Base-by-base conservation (phyloP, 1,140 invertebrate genomes). In the Halesus radiatus region DNA sequence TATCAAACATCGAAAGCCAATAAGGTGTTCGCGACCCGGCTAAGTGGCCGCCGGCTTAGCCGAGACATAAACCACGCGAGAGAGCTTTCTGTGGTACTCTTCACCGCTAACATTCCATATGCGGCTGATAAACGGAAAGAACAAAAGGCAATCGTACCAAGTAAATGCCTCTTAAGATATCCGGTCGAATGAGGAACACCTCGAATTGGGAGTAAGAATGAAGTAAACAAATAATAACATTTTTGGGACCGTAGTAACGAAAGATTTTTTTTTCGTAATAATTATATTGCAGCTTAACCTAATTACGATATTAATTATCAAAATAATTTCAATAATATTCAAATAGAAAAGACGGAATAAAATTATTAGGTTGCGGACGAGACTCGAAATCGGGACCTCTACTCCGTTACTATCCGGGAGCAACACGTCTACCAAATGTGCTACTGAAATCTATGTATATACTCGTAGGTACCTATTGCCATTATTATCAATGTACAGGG, bases 1-100 rank as follows among this genome's bases (percentile, higher is more conserved):
- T 83, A 83, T 83, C 82, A 83, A 81, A 83, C 82, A 83, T 70
- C 73, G 80, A 83, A 83, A 83, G 23, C 74, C 82, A 83, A 83
- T 81, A 83, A 79, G 26, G 64, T 72, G 76, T 78, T 78, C 22
- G 50, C 50, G 77, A 8, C 76, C 20, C 22, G 29, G 70, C 72
- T 74, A 74, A 78, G 76, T 80, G 74, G 66, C 60, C 74, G 60
- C 62, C 32, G 32, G 23, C 20, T 54, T 29, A 58, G 68, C 68
- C 16, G 70, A 45, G 70, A 53, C 78, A 82, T 83, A 83, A 83
- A 83, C 79, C 82, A 83, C 79, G 79, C 58, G 76, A 73, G 82
- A 83, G 82, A 83, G 82, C 82, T 75, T 83, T 83, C 77, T 64
- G 79, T 83, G 77, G 82, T 83, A 83, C 72, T 83, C 76, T 80